Conservation (phyloP, 2,888 invertebrate genomes). For the Papilio demoleus region DNA sequence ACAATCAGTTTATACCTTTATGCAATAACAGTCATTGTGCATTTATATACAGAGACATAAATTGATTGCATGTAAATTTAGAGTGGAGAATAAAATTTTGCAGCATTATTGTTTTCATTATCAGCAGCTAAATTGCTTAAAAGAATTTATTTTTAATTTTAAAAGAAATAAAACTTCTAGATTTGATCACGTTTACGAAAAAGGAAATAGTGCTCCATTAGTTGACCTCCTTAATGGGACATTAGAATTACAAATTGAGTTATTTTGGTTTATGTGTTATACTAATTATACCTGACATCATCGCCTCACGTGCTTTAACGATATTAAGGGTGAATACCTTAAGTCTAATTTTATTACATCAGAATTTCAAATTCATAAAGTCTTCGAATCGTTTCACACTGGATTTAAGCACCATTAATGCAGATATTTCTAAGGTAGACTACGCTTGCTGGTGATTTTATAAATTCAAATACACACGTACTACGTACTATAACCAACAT, state of each 20-base stretch:
- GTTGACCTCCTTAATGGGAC: not conserved
- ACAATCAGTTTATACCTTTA: slow-evolving; percentile 3
- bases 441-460: too few species aligned
- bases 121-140: not conserved
- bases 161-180: not conserved
- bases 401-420: too few species aligned
- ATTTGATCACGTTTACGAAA: not conserved
- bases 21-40: slow-evolving; percentile 6
- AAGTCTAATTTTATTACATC: not conserved
- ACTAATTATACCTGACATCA: not conserved
- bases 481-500: too few species aligned
- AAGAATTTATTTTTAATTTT: too few species aligned
- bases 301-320: not conserved
- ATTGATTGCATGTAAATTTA: not conserved
- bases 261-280: slow-evolving; percentile 5
- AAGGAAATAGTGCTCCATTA: not conserved
- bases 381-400: too few species aligned
- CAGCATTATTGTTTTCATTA: not conserved
- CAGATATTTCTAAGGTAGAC: too few species aligned
- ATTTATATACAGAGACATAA: not conserved
- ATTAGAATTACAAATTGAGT: not conserved
- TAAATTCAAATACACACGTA: too few species aligned
- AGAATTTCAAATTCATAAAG: too few species aligned
- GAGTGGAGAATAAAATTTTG: not conserved
- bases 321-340: not conserved